phyloP scores from a whole-genome alignment of 2,797 vertebrate species.

The Catharus ustulatus region DNA sequence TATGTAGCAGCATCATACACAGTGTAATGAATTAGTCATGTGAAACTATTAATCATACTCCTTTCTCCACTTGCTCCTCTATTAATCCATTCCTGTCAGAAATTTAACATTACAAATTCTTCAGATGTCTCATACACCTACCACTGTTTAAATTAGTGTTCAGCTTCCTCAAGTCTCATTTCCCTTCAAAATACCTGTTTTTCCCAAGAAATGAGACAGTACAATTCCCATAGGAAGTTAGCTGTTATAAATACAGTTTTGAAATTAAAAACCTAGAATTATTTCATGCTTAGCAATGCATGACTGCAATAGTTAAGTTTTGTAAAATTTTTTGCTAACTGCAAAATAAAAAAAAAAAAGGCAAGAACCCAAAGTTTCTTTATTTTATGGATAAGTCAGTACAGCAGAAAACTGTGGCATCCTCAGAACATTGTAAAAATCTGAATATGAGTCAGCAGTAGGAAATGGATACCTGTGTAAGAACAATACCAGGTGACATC shows the following conservation, averaged over 20 bases:
- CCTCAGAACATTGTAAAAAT: not conserved
- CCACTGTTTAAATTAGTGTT: constrained; percentile 38
- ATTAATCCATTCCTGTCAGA: constrained; percentile 43
- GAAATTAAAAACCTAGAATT: not conserved
- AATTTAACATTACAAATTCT: constrained; percentile 40
- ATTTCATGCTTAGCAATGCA: not conserved
- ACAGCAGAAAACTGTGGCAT: not conserved
- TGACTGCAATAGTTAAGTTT: not conserved
- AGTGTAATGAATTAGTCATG: constrained; percentile 51
- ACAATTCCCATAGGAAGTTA: not conserved
- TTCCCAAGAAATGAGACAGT: not conserved
- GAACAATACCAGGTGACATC: not conserved
- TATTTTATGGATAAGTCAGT: not conserved
- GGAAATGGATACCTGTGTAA: not conserved
- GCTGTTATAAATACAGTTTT: not conserved
- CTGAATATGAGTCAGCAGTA: not conserved
- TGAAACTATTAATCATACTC: constrained; percentile 57
- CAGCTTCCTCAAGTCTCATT: not conserved
- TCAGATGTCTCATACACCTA: not conserved
- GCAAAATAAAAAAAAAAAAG: not conserved
- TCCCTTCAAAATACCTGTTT: not conserved
- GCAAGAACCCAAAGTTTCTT: not conserved
- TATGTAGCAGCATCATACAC: constrained; percentile 23
- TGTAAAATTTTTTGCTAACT: not conserved
- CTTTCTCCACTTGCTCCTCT: not conserved